Evolutionary conservation across 2,888 invertebrate genomes (phyloP).

Genomic region (Ptychoptera contaminata): DNA sequence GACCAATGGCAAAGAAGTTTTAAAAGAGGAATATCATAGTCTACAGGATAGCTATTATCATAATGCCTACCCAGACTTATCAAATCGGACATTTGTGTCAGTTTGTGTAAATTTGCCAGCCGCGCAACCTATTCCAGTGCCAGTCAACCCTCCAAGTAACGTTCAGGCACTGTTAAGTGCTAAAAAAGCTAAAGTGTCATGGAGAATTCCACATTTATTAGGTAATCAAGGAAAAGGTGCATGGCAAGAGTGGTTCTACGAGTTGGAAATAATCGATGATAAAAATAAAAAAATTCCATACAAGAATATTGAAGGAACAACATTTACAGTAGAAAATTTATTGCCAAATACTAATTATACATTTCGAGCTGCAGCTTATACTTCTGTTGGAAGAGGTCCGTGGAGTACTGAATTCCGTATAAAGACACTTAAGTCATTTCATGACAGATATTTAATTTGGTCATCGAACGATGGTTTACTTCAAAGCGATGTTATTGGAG

Average conservation of each 20-base stretch:
- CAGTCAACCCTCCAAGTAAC: conserved; percentile 59
- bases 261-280: conserved; percentile 26
- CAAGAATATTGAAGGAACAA: conserved; percentile 37
- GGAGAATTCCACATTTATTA: conserved; percentile 64
- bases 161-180: conserved; percentile 71
- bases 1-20: conserved; percentile 63
- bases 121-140: conserved; percentile 64
- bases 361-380: conserved; percentile 65
- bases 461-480: conserved; percentile 58
- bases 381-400: conserved; percentile 59
- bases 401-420: conserved; percentile 64
- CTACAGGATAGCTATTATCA: conserved; percentile 57
- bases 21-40: conserved; percentile 62
- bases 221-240: conserved; percentile 55
- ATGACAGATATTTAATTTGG: conserved; percentile 41
- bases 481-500: conserved; percentile 70
- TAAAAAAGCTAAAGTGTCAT: conserved; percentile 58
- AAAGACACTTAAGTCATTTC: conserved; percentile 41
- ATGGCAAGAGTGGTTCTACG: conserved; percentile 32
- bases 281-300: conserved; percentile 23
- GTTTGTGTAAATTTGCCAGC: conserved; percentile 44
- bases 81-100: conserved; percentile 34
- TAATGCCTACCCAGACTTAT: conserved; percentile 46
- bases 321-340: conserved; percentile 50
- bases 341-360: conserved; percentile 59